Percentiles rank a stretch among this genome's conserved stretches.
Evolutionary conservation across 2,113 vertebrate species (phyloP).

Genomic region (Hemiscyllium ocellatum): DNA sequence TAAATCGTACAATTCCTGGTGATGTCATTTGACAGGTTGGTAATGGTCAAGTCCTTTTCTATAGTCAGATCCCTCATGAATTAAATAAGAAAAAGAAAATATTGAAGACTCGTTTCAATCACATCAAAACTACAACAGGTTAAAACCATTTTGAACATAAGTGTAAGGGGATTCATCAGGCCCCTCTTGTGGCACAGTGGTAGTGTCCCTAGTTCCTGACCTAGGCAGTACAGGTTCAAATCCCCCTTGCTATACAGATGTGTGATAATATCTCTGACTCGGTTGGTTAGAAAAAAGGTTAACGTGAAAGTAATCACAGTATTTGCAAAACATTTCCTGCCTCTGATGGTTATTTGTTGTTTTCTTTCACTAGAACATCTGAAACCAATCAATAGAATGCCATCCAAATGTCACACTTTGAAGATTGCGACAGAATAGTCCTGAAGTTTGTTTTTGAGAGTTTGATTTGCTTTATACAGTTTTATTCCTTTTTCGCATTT

Average conservation of each 20-base stretch:
- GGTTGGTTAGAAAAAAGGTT: too few species aligned
- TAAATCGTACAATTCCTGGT: background rate
- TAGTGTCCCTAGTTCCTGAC: accelerated
- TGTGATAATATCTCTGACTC: too few species aligned
- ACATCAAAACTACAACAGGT: too few species aligned
- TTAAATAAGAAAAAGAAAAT: background rate
- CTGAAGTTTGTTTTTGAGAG: background rate
- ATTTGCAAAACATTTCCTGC: background rate
- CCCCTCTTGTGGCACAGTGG: too few species aligned
- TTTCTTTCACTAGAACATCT: background rate
- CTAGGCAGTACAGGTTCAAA: too few species aligned
- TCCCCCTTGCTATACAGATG: too few species aligned
- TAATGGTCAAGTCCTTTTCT: background rate
- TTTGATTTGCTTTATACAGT: background rate
- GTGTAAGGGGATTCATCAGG: background rate
- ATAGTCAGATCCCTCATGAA: background rate
- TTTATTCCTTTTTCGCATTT: background rate
- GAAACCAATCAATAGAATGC: background rate
- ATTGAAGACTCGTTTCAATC: background rate
- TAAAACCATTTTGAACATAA: background rate
- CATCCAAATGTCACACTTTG: background rate
- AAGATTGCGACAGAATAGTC: background rate
- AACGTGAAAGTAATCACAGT: too few species aligned
- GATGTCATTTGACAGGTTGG: background rate
- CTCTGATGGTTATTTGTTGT: background rate